These are phyloP conservation scores for Crax fasciolata DNA, from an alignment of 2,797 vertebrate species.

Conservation along the genomic window DNA sequence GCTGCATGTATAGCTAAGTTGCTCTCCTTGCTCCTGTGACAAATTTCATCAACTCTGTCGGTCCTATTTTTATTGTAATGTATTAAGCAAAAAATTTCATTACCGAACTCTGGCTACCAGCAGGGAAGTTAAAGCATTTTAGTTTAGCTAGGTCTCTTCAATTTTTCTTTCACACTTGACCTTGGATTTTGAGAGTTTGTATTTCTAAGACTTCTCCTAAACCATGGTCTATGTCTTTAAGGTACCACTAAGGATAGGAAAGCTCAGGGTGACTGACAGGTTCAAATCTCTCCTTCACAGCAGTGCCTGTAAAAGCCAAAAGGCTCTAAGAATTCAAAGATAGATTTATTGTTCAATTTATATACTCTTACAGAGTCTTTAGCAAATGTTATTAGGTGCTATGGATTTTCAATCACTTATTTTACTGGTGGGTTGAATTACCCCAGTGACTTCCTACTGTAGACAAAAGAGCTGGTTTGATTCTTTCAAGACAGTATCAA, in stretches of 20 bases:
- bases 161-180: neutral
- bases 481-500: neutral
- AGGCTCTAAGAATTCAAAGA: neutral
- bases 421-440: neutral
- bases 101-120: neutral
- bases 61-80: neutral
- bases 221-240: neutral
- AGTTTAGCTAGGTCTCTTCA: neutral
- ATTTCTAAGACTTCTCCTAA: slow-evolving; percentile 2
- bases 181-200: neutral
- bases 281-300: slow-evolving; percentile 4
- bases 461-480: neutral
- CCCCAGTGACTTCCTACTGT: neutral
- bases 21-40: neutral
- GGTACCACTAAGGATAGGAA: neutral
- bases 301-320: neutral
- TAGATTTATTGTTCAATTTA: neutral
- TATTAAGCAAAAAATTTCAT: neutral
- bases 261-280: neutral
- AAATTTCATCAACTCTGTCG: neutral
- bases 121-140: slow-evolving; percentile 10
- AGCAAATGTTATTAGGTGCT: neutral
- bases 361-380: neutral
- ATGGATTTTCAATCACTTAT: neutral
- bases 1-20: accelerated